These are phyloP conservation scores for Rhinella marina DNA, from an alignment of 2,797 vertebrate genomes.

Conservation along the genomic window DNA sequence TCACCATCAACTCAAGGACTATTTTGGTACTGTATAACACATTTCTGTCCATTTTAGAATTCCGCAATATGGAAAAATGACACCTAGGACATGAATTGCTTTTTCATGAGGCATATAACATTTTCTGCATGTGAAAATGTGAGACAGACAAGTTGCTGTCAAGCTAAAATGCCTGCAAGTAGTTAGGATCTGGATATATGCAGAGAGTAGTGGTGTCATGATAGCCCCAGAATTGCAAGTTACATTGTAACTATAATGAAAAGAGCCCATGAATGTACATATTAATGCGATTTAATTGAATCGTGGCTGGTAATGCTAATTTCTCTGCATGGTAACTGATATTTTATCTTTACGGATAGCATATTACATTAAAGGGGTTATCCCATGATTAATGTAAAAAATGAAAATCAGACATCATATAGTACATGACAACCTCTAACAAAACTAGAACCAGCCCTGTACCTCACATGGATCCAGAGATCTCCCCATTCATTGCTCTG, in stretches of 20 bases:
- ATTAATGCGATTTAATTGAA: too few species aligned
- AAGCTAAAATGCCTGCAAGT: not conserved
- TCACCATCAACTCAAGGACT: conserved; percentile 8
- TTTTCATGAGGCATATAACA: conserved; percentile 3
- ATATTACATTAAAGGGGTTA: too few species aligned
- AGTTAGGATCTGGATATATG: not conserved
- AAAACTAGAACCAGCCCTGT: too few species aligned
- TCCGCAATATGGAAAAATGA: conserved; percentile 8
- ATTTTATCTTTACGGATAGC: too few species aligned
- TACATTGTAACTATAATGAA: not conserved
- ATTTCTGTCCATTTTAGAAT: not conserved
- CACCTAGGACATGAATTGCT: conserved; percentile 2
- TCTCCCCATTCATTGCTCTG: too few species aligned
- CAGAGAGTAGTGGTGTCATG: not conserved
- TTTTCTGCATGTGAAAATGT: conserved; percentile 2
- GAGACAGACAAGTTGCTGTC: conserved; percentile 6
- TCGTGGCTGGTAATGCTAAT: too few species aligned
- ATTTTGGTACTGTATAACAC: not conserved
- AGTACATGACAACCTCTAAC: too few species aligned
- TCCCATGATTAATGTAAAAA: too few species aligned
- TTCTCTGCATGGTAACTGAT: too few species aligned
- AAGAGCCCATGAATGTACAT: not conserved
- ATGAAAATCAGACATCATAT: too few species aligned
- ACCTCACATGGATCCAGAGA: too few species aligned
- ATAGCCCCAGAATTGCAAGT: not conserved